phyloP scores from a whole-genome alignment of 2,888 invertebrate species.

The Polyommatus iphigenia region DNA sequence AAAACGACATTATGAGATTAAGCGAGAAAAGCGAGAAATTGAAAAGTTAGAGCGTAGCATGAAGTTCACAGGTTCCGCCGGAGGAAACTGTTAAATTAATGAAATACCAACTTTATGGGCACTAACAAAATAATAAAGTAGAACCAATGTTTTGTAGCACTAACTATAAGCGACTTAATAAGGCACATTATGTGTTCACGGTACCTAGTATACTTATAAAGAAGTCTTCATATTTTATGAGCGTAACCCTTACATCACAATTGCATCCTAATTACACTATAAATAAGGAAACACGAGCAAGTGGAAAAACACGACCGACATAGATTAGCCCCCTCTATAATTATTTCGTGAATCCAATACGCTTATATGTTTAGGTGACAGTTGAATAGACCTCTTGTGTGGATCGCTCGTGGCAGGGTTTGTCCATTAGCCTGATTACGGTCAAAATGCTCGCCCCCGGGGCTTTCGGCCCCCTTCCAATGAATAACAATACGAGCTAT shows the following conservation, averaged over 20 bases:
- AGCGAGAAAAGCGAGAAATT: constrained; percentile 5
- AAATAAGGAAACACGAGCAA: background rate
- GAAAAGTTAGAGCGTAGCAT: background rate
- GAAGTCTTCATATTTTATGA: background rate
- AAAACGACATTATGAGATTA: background rate
- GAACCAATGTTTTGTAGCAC: background rate
- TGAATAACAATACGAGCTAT: constrained; percentile 39
- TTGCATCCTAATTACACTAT: background rate
- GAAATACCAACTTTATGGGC: constrained; percentile 12
- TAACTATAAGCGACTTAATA: constrained; percentile 1
- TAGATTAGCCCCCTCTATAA: constrained; percentile 46
- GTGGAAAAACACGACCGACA: constrained; percentile 15
- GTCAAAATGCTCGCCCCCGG: constrained; percentile 66
- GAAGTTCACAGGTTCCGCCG: constrained; percentile 3
- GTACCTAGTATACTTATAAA: background rate
- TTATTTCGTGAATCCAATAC: constrained; percentile 37
- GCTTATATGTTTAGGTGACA: constrained; percentile 54
- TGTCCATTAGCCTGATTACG: constrained; percentile 76
- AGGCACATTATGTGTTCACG: background rate
- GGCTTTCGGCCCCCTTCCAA: constrained; percentile 44
- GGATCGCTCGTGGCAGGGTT: constrained; percentile 63
- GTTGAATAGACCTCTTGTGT: constrained; percentile 61
- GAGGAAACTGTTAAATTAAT: constrained; percentile 18
- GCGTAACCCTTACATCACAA: background rate
- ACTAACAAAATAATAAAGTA: constrained; percentile 16